Base-by-base conservation (phyloP, 2,797 vertebrate genomes). In the Cirrhinus mrigala region DNA sequence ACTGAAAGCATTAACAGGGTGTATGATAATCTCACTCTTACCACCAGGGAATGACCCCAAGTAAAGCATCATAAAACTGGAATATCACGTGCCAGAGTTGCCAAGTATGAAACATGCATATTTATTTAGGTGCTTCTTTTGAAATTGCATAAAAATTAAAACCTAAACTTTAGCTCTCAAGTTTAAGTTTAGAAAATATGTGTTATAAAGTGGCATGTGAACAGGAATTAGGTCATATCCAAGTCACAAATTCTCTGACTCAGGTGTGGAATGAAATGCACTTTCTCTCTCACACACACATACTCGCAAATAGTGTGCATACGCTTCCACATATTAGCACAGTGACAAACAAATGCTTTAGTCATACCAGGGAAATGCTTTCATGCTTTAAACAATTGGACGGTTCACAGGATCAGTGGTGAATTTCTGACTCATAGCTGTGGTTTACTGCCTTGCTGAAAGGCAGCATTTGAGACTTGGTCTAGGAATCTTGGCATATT, bases 351-450 rank as follows among this genome's bases (percentile, higher is more conserved):
- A 91, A 89, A 89, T 5, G 79, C 90, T 88, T 62, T 78, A 80
- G 90, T 92, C 91, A 92, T 93, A 90, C 88, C 90, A 90, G 89
- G 90, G 85, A 91, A 93, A 90, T 91, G 91, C 89, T 89, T 14
- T 86, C 40, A 68, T 18, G 81, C 90, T 86, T 82, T 91, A 94
- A 93, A 93, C 93, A 93, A 92, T 94, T 80, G 70, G 88, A 90
- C 82, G 91, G 88, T 94, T 93, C 90, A 90, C 80, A 89, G 91
- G 93, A 92, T 93, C 92, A 91, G 93, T 94, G 92, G 93, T 88
- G 81, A 92, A 90, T 93, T 91, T 89, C 92, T 93, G 92, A 94
- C 86, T 92, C 93, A 93, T 91, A 89, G 91, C 91, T 91, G 94
- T 89, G 93, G 93, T 93, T 94, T 93, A 90, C 85, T 70, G 90